Evolutionary conservation across 2,888 invertebrate species (phyloP).

Genomic region (Callyntrura guangdongensis): DNA sequence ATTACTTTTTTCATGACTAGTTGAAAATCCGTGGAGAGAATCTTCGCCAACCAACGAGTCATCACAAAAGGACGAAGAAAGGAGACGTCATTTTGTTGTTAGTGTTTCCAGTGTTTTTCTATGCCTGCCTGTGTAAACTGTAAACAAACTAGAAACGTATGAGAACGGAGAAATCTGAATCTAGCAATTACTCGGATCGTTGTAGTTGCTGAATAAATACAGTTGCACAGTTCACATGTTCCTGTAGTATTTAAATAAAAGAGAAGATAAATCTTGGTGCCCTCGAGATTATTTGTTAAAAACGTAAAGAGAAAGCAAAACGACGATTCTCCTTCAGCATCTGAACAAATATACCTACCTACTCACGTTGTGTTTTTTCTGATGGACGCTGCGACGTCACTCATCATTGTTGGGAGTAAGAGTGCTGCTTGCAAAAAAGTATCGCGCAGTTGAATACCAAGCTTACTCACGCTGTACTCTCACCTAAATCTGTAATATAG

Average conservation of each 20-base stretch:
- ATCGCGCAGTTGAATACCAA: conserved; percentile 75
- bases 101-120: conserved; percentile 20
- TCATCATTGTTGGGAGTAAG: conserved; percentile 79
- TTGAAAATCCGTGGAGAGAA: conserved; percentile 13
- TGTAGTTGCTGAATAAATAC: background rate
- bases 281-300: conserved; percentile 14
- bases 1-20: conserved; percentile 40
- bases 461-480: conserved; percentile 70
- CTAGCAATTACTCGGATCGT: conserved; percentile 9
- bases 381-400: conserved; percentile 77
- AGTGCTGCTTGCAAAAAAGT: conserved; percentile 71
- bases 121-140: background rate
- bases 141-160: conserved; percentile 20
- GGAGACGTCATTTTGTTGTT: background rate
- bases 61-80: conserved; percentile 15
- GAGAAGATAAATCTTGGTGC: background rate
- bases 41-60: background rate
- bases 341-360: background rate
- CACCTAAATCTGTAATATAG: conserved; percentile 55
- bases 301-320: background rate
- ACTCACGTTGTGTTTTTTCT: conserved; percentile 48
- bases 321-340: background rate
- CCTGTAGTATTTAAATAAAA: background rate
- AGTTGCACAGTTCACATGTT: conserved; percentile 16
- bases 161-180: background rate